phyloP scores from a whole-genome alignment of 2,888 invertebrate genomes.

The Eilema depressum region DNA sequence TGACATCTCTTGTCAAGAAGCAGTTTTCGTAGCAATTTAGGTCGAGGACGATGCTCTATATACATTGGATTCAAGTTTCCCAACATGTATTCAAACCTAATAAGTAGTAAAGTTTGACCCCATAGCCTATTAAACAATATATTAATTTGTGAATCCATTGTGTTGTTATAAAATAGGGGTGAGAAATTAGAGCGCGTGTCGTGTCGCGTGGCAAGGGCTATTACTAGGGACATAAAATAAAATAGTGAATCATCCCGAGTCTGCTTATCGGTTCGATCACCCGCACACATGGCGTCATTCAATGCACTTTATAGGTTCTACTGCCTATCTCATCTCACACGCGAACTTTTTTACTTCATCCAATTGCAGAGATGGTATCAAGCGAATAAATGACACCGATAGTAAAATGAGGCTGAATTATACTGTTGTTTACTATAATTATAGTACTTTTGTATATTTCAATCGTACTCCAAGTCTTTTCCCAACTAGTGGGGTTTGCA shows the following conservation, averaged over 20 bases:
- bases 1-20: too few species aligned
- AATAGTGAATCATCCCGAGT: slow-evolving; percentile 65
- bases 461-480: slow-evolving; percentile 23
- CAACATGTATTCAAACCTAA: neutral
- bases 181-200: slow-evolving; percentile 38
- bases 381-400: slow-evolving; percentile 40
- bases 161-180: slow-evolving; percentile 25
- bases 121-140: neutral
- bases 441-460: slow-evolving; percentile 31
- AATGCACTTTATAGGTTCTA: slow-evolving; percentile 59
- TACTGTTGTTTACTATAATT: slow-evolving; percentile 33
- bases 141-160: slow-evolving; percentile 12
- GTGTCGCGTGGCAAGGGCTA: slow-evolving; percentile 55
- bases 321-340: slow-evolving; percentile 52
- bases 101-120: neutral
- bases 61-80: neutral
- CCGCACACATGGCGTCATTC: slow-evolving; percentile 65
- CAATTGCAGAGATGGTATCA: slow-evolving; percentile 43
- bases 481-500: too few species aligned
- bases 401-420: slow-evolving; percentile 40
- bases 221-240: slow-evolving; percentile 51
- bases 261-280: slow-evolving; percentile 58
- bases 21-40: too few species aligned
- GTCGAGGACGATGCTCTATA: neutral
- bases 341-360: slow-evolving; percentile 50